Evolutionary conservation across 2,113 vertebrate species (phyloP), one percentile per base, ranked within the genome.

Genomic region (Atherinomorus stipes): DNA sequence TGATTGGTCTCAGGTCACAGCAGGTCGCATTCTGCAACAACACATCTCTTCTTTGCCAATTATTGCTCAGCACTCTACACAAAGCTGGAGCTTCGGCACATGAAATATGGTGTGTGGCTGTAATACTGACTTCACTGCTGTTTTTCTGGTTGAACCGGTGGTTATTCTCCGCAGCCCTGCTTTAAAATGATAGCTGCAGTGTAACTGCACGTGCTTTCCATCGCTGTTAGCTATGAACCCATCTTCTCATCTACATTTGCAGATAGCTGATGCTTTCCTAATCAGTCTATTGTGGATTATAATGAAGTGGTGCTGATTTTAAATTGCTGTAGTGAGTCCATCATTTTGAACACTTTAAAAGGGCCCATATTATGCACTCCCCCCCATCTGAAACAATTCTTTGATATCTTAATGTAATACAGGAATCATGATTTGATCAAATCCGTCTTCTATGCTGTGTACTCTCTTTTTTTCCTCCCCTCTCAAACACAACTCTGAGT

Each of bases 321-420:
- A 62, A 78, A 80, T 53, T 21, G n/a, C 50, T 56, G 58, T 26
- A 40, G n/a, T 57, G 50, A 4, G 47, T 57, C 16, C 15, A 62
- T 80, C 71, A 74, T 61, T 61, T 25, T 52, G 7, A 50, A 22
- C 40, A 8, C 26, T 77, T 71, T n/a, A n/a, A n/a, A n/a, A n/a
- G n/a, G n/a, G n/a, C n/a, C n/a, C n/a, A n/a, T n/a, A n/a, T n/a
- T n/a, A n/a, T n/a, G n/a, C n/a, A n/a, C n/a, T n/a, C n/a, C n/a
- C n/a, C n/a, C n/a, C n/a, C n/a, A n/a, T n/a, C n/a, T n/a, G n/a
- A n/a, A n/a, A n/a, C n/a, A n/a, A n/a, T n/a, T n/a, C n/a, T n/a
- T n/a, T 68, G 44, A n/a, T n/a, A n/a, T n/a, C n/a, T n/a, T n/a
- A n/a, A n/a, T n/a, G n/a, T n/a, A n/a, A n/a, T n/a, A n/a, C n/a